These are phyloP conservation scores for Diarsia mendica DNA, from an alignment of 2,888 invertebrate species.

Conservation along the genomic window DNA sequence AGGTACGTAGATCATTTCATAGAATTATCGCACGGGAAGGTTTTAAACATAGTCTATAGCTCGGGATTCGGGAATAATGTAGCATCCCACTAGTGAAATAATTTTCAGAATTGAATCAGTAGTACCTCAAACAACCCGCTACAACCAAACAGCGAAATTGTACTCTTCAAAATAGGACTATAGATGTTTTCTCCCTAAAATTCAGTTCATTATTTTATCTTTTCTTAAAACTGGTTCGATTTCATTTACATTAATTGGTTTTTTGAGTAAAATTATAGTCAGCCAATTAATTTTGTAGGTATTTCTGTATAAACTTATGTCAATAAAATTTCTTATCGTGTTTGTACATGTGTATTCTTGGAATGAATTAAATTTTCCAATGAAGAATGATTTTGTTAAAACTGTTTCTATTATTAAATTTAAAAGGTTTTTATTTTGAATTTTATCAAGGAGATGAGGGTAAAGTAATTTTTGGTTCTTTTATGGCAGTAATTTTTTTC, in stretches of 20 bases:
- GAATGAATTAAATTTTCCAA: background rate
- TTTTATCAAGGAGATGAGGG: background rate
- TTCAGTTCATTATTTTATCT: background rate
- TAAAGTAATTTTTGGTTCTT: background rate
- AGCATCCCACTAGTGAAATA: background rate
- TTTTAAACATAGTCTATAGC: background rate
- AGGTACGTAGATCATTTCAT: background rate
- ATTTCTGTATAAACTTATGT: conserved; percentile 6
- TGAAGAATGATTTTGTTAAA: conserved; percentile 38
- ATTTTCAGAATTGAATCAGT: background rate
- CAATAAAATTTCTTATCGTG: conserved; percentile 50
- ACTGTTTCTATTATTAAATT: conserved; percentile 23
- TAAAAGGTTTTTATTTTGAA: conserved; percentile 40
- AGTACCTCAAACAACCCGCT: background rate
- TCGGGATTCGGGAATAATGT: background rate
- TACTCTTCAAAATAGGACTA: background rate
- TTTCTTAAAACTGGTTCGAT: background rate
- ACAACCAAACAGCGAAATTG: background rate
- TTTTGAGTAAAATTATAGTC: background rate
- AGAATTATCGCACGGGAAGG: background rate
- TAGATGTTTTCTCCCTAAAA: background rate
- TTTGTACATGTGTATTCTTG: background rate
- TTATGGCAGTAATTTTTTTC: background rate
- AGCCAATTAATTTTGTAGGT: conserved; percentile 36
- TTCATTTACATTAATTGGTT: background rate